Base-by-base conservation (phyloP, 2,888 invertebrate genomes). In the Drosophila rellima region DNA sequence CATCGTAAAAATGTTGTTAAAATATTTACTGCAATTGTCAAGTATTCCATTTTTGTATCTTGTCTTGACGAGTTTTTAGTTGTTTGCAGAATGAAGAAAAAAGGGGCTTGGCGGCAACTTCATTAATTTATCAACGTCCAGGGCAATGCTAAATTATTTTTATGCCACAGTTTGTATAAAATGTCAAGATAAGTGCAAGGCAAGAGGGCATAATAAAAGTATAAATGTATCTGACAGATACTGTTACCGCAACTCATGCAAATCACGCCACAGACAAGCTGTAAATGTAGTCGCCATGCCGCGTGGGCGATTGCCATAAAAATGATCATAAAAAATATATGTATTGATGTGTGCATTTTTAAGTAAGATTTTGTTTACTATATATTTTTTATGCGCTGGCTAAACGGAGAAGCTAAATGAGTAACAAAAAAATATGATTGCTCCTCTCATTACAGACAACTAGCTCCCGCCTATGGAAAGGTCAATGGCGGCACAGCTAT, bases 401-500 rank as follows among this genome's bases (percentile, higher is more conserved):
- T 55, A 45, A 42, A 15, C 48, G 8, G 17, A n/a, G 11, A n/a
- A 44, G 18, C 20, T 23, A 15, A 50, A 31, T 31, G 39, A 40
- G 13, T 40, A 39, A 52, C 39, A 4, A 51, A 51, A 40, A 39
- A 40, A 42, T 20, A 20, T 17, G 8, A 20, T 42, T n/a, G 72
- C 44, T 93, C 85, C 78, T 13, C 40, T 65, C 40, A 37, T 93
- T 93, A 64, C 94, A 96, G 96, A 93, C 95, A 95, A 93, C 94
- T 94, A 92, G 94, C 94, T 82, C 94, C 95, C 90, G 94, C 95
- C 89, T 94, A 93, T 77, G 93, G 93, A 50, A 94, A 94, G 89
- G 93, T 93, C 80, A 93, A 93, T 87, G 93, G 93, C 70, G 95
- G 95, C 89, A 96, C 96, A 78, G 96, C 96, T 89, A 96, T 96